A percentile compares a stretch with the other conserved stretches of the same genome.
These are phyloP conservation scores for Scolopax rusticola DNA, from an alignment of 2,797 vertebrate species.

Conservation along the genomic window DNA sequence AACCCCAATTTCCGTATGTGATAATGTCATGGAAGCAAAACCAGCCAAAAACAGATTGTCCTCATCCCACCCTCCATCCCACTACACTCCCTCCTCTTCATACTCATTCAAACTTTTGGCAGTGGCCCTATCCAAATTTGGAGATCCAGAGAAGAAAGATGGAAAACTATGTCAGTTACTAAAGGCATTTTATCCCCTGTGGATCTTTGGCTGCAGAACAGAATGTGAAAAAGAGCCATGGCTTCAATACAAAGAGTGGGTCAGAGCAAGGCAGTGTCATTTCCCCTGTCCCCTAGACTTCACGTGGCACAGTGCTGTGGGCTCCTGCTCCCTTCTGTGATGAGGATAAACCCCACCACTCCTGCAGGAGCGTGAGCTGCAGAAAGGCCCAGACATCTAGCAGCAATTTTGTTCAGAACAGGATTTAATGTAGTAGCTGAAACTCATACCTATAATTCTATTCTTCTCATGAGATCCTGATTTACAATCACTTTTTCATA, in stretches of 20 bases:
- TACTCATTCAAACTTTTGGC: neutral
- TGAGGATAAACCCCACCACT: neutral
- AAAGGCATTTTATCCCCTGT: neutral
- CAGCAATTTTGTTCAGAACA: neutral
- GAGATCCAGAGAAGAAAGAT: neutral
- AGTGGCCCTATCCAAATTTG: neutral
- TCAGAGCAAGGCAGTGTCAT: neutral
- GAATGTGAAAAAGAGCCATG: neutral
- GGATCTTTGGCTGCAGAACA: neutral
- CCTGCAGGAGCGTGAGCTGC: neutral
- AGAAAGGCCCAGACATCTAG: neutral
- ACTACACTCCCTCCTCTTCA: neutral
- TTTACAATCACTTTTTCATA: neutral
- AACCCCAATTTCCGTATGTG: neutral
- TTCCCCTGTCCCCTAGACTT: fast-evolving
- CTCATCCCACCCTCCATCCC: neutral
- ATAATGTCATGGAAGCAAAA: neutral
- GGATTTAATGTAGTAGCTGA: neutral
- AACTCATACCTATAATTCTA: neutral
- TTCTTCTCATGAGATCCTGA: neutral
- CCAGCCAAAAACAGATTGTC: fast-evolving
- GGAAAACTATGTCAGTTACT: neutral
- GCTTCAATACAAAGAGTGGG: neutral
- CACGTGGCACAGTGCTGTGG: neutral
- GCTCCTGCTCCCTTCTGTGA: neutral